Conservation (phyloP, 1,140 invertebrate species). For the Theocolax elegans region DNA sequence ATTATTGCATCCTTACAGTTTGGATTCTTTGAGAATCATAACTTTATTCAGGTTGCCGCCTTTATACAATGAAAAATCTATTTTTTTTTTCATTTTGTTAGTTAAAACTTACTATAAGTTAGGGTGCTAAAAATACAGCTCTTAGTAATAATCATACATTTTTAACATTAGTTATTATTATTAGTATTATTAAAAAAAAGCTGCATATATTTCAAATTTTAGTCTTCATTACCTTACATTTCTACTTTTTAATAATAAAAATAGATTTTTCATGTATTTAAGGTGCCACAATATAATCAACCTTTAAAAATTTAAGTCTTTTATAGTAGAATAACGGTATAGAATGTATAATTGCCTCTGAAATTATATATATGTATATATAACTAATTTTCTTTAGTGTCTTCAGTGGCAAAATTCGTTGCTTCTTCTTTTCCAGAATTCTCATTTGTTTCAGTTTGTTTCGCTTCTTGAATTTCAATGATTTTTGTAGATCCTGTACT, state of each 20-base stretch:
- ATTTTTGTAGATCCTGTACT: background rate
- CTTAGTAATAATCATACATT: constrained; percentile 22
- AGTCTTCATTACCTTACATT: constrained; percentile 27
- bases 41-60: constrained; percentile 13
- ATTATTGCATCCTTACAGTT: constrained; percentile 38
- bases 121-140: constrained; percentile 18
- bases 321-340: constrained; percentile 11
- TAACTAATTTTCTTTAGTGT: constrained; percentile 9
- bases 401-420: background rate
- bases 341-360: constrained; percentile 4
- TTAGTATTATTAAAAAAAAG: constrained; percentile 23
- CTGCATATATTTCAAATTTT: constrained; percentile 21
- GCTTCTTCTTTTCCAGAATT: constrained; percentile 4
- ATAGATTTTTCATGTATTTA: constrained; percentile 39
- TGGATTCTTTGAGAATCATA: constrained; percentile 31
- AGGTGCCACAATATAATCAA: constrained; percentile 11
- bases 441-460: background rate
- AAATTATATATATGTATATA: background rate
- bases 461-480: background rate
- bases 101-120: constrained; percentile 9
- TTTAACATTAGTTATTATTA: constrained; percentile 12
- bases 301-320: constrained; percentile 36
- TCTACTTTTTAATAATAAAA: constrained; percentile 24
- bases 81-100: constrained; percentile 17
- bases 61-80: constrained; percentile 36